Evolutionary conservation across 1,140 invertebrate genomes (phyloP).

Genomic region (Zaprionus camerounensis): DNA sequence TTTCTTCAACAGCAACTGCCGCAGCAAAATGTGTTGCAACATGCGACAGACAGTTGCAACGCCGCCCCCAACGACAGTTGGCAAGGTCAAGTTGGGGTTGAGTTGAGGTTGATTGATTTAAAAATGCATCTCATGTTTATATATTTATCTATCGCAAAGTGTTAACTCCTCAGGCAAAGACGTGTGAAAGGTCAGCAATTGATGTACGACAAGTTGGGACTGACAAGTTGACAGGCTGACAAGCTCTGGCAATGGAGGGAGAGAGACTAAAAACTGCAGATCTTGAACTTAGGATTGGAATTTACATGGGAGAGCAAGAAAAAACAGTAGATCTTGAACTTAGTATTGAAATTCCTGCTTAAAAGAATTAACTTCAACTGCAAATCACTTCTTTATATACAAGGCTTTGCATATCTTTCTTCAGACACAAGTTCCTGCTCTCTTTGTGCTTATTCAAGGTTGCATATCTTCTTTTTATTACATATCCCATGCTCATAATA

Average conservation of each 20-base stretch:
- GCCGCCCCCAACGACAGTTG: conserved; percentile 16
- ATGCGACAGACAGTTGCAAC: conserved; percentile 33
- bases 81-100: conserved; percentile 65
- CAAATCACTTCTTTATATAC: background rate
- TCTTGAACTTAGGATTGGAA: background rate
- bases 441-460: background rate
- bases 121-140: conserved; percentile 57
- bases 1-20: conserved; percentile 19
- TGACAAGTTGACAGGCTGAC: conserved; percentile 1
- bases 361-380: background rate
- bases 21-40: conserved; percentile 55
- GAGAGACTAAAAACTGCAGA: background rate
- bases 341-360: background rate
- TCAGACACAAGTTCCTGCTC: no score
- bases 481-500: background rate
- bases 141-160: background rate
- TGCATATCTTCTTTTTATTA: background rate
- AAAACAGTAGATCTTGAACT: background rate
- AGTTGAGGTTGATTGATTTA: conserved; percentile 71
- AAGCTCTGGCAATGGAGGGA: background rate
- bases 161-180: background rate
- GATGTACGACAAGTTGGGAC: background rate
- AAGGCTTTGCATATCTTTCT: no score
- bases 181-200: conserved; percentile 1
- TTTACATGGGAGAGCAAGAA: background rate